Percentiles rank a stretch among this genome's conserved stretches.
These are phyloP conservation scores for Acipenser oxyrinchus DNA, from an alignment of 2,797 vertebrate species.

Conservation along the genomic window DNA sequence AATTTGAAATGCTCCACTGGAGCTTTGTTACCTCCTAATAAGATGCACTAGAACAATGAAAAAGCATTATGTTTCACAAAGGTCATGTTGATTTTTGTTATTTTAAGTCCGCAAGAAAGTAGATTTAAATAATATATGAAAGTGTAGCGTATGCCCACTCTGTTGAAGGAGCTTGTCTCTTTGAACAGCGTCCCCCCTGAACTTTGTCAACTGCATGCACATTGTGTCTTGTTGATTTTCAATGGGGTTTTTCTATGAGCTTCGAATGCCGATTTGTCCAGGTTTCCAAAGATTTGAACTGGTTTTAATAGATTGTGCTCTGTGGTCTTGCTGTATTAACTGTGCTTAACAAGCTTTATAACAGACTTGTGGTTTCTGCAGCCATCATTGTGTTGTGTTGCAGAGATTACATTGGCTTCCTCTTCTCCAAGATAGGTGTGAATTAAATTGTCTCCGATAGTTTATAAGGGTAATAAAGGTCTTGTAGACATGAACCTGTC, in stretches of 20 bases:
- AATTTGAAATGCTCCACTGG: slow-evolving; percentile 64
- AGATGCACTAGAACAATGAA: slow-evolving; percentile 50
- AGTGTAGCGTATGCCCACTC: neutral
- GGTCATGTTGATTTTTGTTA: neutral
- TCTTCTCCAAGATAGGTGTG: slow-evolving; percentile 33
- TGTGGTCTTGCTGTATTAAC: slow-evolving; percentile 28
- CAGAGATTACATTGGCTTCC: slow-evolving; percentile 26
- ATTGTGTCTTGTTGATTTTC: no score
- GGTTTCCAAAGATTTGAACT: neutral
- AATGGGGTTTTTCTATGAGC: no score
- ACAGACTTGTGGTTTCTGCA: slow-evolving; percentile 25
- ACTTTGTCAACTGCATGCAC: neutral
- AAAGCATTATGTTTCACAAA: slow-evolving; percentile 33
- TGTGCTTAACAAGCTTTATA: slow-evolving; percentile 29
- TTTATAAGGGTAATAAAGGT: slow-evolving; percentile 56
- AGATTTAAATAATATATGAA: neutral
- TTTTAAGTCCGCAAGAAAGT: slow-evolving; percentile 5
- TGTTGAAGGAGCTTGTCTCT: neutral
- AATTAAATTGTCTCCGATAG: slow-evolving; percentile 43
- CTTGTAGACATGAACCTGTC: slow-evolving; percentile 40
- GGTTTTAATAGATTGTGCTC: neutral
- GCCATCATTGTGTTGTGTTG: slow-evolving; percentile 34
- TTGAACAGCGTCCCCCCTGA: neutral
- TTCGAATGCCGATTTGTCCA: neutral
- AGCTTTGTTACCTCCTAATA: slow-evolving; percentile 44